Percentiles rank a stretch among this genome's conserved stretches.
Conservation (phyloP, 2,888 invertebrate species). For the Agrilus biguttatus region DNA sequence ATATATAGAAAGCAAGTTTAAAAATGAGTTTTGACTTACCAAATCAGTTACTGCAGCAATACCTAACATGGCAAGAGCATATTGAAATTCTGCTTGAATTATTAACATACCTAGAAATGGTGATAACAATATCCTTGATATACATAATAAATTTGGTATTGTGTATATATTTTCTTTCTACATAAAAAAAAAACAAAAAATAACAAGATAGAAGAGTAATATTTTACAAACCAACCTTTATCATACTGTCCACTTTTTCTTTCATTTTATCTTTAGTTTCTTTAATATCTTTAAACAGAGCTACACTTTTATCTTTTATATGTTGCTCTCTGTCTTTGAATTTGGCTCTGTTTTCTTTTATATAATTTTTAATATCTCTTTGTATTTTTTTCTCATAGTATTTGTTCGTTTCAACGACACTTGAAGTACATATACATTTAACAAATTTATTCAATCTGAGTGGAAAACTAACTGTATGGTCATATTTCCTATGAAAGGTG, state of each 20-base stretch:
- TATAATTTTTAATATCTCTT: slow-evolving; percentile 22
- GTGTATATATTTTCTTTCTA: slow-evolving; percentile 82
- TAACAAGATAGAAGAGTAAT: not conserved
- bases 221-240: slow-evolving; percentile 40
- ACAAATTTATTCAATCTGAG: too few relatives aligned
- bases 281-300: slow-evolving; percentile 53
- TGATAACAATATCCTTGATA: slow-evolving; percentile 69
- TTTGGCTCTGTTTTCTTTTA: slow-evolving; percentile 47
- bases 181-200: slow-evolving; percentile 13
- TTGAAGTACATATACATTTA: too few relatives aligned
- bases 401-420: too few relatives aligned
- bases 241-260: slow-evolving; percentile 58
- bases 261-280: slow-evolving; percentile 57
- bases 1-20: too few relatives aligned
- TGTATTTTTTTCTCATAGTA: slow-evolving; percentile 3
- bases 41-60: slow-evolving; percentile 85
- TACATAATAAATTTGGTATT: slow-evolving; percentile 81
- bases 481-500: too few relatives aligned
- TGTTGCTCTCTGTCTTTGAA: slow-evolving; percentile 43
- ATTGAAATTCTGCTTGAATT: slow-evolving; percentile 60
- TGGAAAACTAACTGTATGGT: too few relatives aligned
- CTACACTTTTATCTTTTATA: slow-evolving; percentile 44
- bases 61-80: slow-evolving; percentile 68
- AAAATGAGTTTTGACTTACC: slow-evolving; percentile 34
- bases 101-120: slow-evolving; percentile 86